Base-by-base conservation (phyloP, 1,140 invertebrate genomes). In the Whitmania pigra region DNA sequence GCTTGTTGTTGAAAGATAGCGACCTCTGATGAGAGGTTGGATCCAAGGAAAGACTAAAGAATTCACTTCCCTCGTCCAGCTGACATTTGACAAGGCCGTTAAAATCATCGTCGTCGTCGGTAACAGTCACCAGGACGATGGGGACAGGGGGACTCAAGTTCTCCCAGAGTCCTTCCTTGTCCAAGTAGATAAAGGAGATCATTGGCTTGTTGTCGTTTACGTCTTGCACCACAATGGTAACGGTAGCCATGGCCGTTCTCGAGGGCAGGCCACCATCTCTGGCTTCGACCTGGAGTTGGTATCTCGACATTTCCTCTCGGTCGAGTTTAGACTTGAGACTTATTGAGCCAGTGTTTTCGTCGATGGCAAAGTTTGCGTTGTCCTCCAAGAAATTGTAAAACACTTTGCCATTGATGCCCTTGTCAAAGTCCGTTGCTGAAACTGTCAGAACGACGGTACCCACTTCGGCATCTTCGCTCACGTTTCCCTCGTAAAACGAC, bases 121-220 rank as follows among this genome's bases (percentile, higher is more conserved):
- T 36, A 2, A 36, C 31, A 3, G 2, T 36, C 6, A 36, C 31
- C 2, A 36, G 6, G 31, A 6, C 31, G 2, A 36, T 6, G 6
- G 31, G 31, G 31, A 36, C 31, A 6, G 31, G 31, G 6, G 31
- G 31, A 2, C 6, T 36, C 2, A 6, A 36, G 31, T 36, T 36
- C 31, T 36, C 31, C 31, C 31, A 36, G 31, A 36, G 31, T 36
- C 31, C 31, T 6, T 36, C 31, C 31, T 36, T 6, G 6, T 3
- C 31, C 31, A 36, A 36, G 31, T 36, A 36, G 6, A 36, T 36
- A 36, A 36, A 36, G 6, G 31, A 36, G 2, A 36, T 36, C 2
- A 36, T 86, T 0, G 93, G 94, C 7, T 89, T 80, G 81, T 97
- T 93, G 80, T 99, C 94, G 80, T 99, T 98, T 0, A 90, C 88